Evolutionary conservation across 1,140 invertebrate species (phyloP).

Genomic region (Melitaea cinxia): DNA sequence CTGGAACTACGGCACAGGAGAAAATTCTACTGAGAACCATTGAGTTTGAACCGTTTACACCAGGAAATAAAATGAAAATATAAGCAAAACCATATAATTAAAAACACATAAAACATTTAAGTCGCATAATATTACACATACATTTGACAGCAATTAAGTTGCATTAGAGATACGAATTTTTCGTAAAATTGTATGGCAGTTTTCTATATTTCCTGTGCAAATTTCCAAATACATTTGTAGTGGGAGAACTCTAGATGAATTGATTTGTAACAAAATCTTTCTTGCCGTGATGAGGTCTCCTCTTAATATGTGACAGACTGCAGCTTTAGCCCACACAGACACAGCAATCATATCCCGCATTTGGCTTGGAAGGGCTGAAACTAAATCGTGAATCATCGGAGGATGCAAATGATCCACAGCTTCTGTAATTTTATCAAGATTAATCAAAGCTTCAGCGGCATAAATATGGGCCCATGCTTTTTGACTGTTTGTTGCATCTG

Average conservation of each 20-base stretch:
- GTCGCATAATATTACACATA: neutral
- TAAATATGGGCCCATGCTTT: conserved; percentile 94
- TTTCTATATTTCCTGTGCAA: conserved; percentile 77
- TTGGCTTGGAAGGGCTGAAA: conserved; percentile 66
- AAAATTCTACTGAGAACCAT: too few species aligned
- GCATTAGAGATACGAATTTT: conserved; percentile 64
- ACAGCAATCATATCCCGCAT: conserved; percentile 74
- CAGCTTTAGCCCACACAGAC: conserved; percentile 76
- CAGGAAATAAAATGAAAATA: neutral
- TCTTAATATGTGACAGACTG: conserved; percentile 73
- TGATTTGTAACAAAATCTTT: conserved; percentile 75
- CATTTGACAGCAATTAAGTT: conserved; percentile 34
- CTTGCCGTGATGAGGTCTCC: conserved; percentile 72
- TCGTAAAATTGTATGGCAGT: conserved; percentile 72
- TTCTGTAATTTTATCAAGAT: conserved; percentile 91
- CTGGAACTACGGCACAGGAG: too few species aligned
- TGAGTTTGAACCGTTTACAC: too few species aligned
- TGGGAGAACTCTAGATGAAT: conserved; percentile 72
- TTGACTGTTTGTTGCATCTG: conserved; percentile 66
- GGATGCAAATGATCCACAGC: conserved; percentile 93
- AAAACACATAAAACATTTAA: neutral
- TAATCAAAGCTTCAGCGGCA: conserved; percentile 93
- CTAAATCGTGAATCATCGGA: conserved; percentile 84
- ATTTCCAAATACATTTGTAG: conserved; percentile 80
- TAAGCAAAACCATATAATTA: neutral